These are phyloP conservation scores for Pygocentrus nattereri DNA, from an alignment of 2,797 vertebrate species.

Conservation along the genomic window DNA sequence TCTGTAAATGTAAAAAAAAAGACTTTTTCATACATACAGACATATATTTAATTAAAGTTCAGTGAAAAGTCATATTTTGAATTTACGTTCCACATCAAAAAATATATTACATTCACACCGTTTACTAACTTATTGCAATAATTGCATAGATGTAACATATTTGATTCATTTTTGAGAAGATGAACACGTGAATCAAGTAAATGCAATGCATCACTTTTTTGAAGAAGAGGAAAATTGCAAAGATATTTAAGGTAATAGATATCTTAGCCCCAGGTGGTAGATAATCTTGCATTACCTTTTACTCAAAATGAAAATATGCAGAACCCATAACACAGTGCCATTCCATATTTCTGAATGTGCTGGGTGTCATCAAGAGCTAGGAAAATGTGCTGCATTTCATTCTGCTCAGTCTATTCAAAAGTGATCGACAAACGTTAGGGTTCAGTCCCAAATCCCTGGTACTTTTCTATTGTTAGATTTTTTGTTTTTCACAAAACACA, in stretches of 20 bases:
- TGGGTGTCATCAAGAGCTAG: not conserved
- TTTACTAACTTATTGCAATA: too few species aligned
- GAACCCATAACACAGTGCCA: not conserved
- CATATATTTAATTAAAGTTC: not conserved
- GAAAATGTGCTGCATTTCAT: not conserved
- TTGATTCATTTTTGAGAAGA: not conserved
- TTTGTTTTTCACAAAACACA: not conserved
- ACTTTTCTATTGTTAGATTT: not conserved
- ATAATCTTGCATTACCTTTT: not conserved
- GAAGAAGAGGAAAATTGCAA: not conserved
- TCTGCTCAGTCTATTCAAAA: not conserved
- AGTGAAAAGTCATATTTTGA: not conserved
- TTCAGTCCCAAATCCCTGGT: not conserved
- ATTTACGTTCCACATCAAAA: not conserved
- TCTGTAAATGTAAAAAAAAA: too few species aligned
- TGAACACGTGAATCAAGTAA: not conserved
- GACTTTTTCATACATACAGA: too few species aligned
- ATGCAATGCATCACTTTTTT: not conserved
- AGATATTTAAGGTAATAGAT: constrained; percentile 5
- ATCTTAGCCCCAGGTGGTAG: not conserved
- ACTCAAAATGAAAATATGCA: not conserved
- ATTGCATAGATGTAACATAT: not conserved
- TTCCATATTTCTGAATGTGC: not conserved
- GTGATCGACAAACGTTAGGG: not conserved
- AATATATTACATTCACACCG: not conserved